These are phyloP conservation scores for Synergus umbraculus DNA, from an alignment of 2,888 invertebrate genomes.

Conservation along the genomic window DNA sequence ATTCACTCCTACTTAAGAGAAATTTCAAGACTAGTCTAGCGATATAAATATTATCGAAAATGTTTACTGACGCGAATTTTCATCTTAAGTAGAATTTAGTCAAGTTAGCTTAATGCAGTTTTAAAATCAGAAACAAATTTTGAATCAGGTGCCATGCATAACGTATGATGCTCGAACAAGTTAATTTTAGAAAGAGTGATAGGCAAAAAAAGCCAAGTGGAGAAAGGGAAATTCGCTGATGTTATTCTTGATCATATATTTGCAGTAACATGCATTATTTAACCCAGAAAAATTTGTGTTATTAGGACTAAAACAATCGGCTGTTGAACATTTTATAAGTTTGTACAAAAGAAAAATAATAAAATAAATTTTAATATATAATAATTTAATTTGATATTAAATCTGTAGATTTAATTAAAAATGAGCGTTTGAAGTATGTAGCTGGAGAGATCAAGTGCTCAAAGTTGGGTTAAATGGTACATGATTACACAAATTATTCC, in stretches of 20 bases:
- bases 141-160: slow-evolving; percentile 29
- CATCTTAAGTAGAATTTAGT: slow-evolving; percentile 12
- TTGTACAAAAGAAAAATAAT: slow-evolving; percentile 4
- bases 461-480: neutral
- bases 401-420: neutral
- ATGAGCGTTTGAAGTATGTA: neutral
- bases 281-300: neutral
- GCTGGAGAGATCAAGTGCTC: neutral
- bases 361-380: slow-evolving; percentile 23
- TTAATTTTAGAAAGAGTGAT: neutral
- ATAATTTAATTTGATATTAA: slow-evolving; percentile 1
- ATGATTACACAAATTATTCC: neutral
- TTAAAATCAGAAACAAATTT: slow-evolving; percentile 7
- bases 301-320: neutral
- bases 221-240: neutral
- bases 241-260: neutral
- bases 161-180: slow-evolving; percentile 6
- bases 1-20: neutral
- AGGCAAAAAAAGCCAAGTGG: neutral
- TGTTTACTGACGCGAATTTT: slow-evolving; percentile 19
- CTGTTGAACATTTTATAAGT: neutral
- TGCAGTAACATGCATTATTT: neutral
- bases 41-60: neutral
- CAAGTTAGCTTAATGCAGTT: neutral
- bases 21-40: slow-evolving; percentile 27